Base-by-base conservation (phyloP, 2,113 vertebrate species). In the Marmota flaviventris region DNA sequence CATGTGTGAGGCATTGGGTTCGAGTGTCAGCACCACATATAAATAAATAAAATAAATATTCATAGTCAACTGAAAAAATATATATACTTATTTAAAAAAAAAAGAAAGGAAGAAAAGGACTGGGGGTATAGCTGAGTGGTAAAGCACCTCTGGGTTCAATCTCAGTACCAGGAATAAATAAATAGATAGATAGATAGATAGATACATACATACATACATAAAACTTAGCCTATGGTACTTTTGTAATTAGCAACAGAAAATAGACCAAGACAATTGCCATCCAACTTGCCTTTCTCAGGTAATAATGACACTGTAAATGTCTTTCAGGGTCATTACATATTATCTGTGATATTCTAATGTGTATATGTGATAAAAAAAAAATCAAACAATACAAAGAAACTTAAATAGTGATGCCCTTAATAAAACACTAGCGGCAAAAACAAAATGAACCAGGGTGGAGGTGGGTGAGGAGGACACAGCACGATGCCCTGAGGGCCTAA, bases 301-400 rank as follows among this genome's bases (percentile, higher is more conserved):
- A 94, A 77, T n/a, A 90, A 79, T 51, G 70, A 93, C 34, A 89
- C 10, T 87, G 10, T 94, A 24, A 93, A 20, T 79, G 61, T 63
- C 83, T 93, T 91, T 70, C 65, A 92, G 92, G 75, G 53, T 83
- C 37, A 92, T 75, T 92, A 79, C 22, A 89, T 34, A 73, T 48
- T 22, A 83, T 81, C 42, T 89, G 17, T 42, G 45, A 78, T 53
- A 87, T 29, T 86, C 39, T 87, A 83, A 13, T 73, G 69, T 4
- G 11, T 86, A 83, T 34, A 45, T n/a, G 42, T 27, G 45, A 65
- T 39, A 70, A 70, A 45, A 45, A 70, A 70, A 25, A 27, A 89
- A 65, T 77, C 20, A 92, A 72, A 78, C 13, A 92, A 85, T 42
- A 75, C 5, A 85, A 92, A 72, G 63, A 73, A 85, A 79, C n/a